phyloP scores from a whole-genome alignment of 2,888 invertebrate species.

The Epistrophella euchroma region DNA sequence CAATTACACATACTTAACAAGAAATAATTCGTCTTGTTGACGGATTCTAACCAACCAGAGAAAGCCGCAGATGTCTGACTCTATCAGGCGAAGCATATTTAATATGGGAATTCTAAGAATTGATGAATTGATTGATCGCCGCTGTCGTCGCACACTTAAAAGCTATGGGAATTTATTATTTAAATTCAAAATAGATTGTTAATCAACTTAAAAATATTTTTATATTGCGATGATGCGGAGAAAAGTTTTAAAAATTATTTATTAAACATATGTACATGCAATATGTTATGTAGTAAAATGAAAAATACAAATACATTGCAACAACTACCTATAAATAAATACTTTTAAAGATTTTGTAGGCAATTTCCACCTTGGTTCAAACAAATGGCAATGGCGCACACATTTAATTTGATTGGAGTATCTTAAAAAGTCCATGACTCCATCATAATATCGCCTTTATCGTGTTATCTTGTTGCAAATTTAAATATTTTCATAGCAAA shows the following conservation, averaged over 20 bases:
- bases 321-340: conserved; percentile 21
- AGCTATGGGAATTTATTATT: background rate
- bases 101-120: conserved; percentile 30
- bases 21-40: background rate
- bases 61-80: conserved; percentile 20
- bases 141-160: background rate
- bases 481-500: conserved; percentile 59
- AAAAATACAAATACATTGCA: no score
- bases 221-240: background rate
- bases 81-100: conserved; percentile 6
- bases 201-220: conserved; percentile 19
- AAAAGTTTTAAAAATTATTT: no score
- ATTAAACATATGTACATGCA: no score
- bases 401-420: conserved; percentile 20
- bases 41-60: conserved; percentile 10
- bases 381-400: conserved; percentile 25
- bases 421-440: conserved; percentile 38
- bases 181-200: conserved; percentile 6
- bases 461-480: conserved; percentile 50
- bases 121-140: conserved; percentile 32
- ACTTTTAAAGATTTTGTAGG: background rate
- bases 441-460: conserved; percentile 27
- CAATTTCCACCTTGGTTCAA: conserved; percentile 3
- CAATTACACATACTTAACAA: conserved; percentile 1
- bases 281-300: no score